phyloP scores from a whole-genome alignment of 2,113 vertebrate genomes.

The Isichthys henryi region DNA sequence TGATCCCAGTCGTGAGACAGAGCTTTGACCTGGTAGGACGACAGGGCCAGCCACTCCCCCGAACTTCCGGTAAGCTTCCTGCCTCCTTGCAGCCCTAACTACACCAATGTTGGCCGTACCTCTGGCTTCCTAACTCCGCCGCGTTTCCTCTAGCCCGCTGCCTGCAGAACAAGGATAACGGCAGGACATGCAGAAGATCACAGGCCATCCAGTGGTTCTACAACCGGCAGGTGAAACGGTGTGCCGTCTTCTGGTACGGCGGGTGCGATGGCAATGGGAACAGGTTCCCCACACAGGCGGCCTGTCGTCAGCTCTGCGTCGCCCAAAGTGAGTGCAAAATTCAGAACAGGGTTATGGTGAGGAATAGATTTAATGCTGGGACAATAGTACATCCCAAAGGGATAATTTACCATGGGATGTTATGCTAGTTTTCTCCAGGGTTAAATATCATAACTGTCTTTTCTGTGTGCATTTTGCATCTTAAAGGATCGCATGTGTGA shows the following conservation, averaged over 20 bases:
- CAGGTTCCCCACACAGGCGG: not conserved
- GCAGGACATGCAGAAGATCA: not conserved
- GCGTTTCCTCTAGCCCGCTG: not conserved
- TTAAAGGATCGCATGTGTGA: not conserved
- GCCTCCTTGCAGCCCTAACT: not conserved
- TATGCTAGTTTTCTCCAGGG: not conserved
- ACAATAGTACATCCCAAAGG: not conserved
- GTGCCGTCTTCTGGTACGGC: slow-evolving; percentile 13
- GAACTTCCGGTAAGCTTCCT: not conserved
- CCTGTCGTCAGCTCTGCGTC: slow-evolving; percentile 9
- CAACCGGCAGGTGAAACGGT: not conserved
- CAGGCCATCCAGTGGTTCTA: slow-evolving; percentile 14
- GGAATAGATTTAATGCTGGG: not conserved
- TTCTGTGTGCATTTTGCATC: not conserved
- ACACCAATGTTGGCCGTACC: not conserved
- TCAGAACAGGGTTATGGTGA: not conserved
- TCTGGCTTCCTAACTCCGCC: not conserved
- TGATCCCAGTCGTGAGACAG: not conserved
- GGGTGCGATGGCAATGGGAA: slow-evolving; percentile 21
- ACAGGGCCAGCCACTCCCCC: not conserved
- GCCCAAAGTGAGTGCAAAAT: not conserved
- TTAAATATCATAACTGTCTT: not conserved
- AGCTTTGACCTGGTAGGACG: not conserved
- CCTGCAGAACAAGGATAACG: not conserved
- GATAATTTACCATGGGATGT: not conserved